These are phyloP conservation scores for Ruditapes philippinarum DNA, from an alignment of 1,140 invertebrate genomes.

Conservation along the genomic window DNA sequence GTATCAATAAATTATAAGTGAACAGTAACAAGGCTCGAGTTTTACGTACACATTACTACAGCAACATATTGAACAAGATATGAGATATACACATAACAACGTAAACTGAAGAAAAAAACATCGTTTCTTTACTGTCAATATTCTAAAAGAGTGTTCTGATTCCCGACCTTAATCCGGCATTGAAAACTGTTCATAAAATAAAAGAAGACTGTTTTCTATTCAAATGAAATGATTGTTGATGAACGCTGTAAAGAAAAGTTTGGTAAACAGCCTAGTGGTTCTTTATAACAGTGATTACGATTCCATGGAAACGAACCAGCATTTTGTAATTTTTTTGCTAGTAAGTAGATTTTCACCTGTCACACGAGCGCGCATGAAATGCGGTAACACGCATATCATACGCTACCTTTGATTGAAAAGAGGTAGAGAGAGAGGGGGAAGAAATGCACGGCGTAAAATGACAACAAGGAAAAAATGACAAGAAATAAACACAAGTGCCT, in stretches of 20 bases:
- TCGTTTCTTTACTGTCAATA: no score
- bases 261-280: slow-evolving; percentile 34
- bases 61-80: no score
- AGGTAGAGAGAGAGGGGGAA: neutral
- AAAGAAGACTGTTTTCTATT: neutral
- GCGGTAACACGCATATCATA: slow-evolving; percentile 41
- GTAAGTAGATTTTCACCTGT: slow-evolving; percentile 66
- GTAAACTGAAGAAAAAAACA: no score
- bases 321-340: slow-evolving; percentile 63
- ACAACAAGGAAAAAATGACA: neutral
- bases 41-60: neutral
- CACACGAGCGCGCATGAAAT: slow-evolving; percentile 50
- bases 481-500: neutral
- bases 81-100: no score
- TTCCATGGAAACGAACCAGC: slow-evolving; percentile 66
- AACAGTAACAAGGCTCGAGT: neutral
- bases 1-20: neutral
- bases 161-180: no score
- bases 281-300: slow-evolving; percentile 59
- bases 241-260: neutral
- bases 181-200: no score
- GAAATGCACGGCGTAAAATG: neutral
- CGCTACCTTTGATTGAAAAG: slow-evolving; percentile 7
- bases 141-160: no score
- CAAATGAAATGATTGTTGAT: neutral